Base-by-base conservation (phyloP, 2,797 vertebrate genomes). In the Adrianichthys oophorus region DNA sequence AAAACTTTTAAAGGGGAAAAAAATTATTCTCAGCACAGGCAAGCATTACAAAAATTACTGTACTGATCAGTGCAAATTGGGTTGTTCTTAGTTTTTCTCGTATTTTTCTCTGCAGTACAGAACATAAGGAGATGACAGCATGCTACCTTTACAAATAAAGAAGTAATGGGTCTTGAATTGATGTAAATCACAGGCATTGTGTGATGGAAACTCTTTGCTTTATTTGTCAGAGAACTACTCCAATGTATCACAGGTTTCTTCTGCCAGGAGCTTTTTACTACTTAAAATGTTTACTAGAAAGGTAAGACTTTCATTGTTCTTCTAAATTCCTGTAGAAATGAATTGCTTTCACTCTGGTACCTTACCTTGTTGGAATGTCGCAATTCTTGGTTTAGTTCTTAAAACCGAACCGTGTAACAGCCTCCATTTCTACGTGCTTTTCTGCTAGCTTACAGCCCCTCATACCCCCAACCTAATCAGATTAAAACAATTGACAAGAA, bases 231-330 rank as follows among this genome's bases (percentile, higher is more conserved):
- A 42, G 56, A 51, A 63, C 65, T 73, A 62, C 70, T 85, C 66
- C 72, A 63, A 62, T 0, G 1, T 65, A 56, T 61, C 47, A 1
- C 42, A 2, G 57, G 74, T 51, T 65, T 71, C 41, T 47, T 68
- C 54, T 56, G 53, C 56, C 59, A 54, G 79, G 55, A 81, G 67
- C 44, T 44, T n/a, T 44, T 66, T 73, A 70, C 74, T 79, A 59
- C 60, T 70, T 61, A 41, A 74, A 78, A 80, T 72, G 24, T 79
- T 68, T 68, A 65, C 23, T 61, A 70, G 50, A 24, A 59, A 74
- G 76, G 61, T n/a, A 74, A 74, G 55, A 80, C 16, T 18, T 4
- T 65, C 46, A 55, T 70, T 56, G 1, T 59, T 44, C 48, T 68
- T 60, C 24, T 8, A 45, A 45, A 4, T 49, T 55, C 18, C 47